These are phyloP conservation scores for Acanthurus lineatus DNA, from an alignment of 2,797 vertebrate species.

Conservation along the genomic window DNA sequence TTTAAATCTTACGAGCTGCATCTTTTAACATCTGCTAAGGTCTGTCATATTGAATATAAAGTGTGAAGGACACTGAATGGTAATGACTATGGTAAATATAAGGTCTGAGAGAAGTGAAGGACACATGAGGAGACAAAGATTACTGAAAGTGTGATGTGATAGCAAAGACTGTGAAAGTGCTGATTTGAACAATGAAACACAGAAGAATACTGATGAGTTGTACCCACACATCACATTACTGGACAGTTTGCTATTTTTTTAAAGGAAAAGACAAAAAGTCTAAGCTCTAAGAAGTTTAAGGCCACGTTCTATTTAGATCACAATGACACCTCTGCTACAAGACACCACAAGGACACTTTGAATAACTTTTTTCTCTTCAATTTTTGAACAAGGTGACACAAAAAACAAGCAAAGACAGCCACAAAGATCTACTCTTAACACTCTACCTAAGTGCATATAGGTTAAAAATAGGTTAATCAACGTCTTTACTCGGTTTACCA, in stretches of 20 bases:
- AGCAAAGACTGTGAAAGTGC: slow-evolving; percentile 67
- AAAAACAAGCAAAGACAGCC: slow-evolving; percentile 22
- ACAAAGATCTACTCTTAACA: slow-evolving; percentile 42
- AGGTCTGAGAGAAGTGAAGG: slow-evolving; percentile 66
- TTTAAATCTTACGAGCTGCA: slow-evolving; percentile 72
- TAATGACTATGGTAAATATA: slow-evolving; percentile 75
- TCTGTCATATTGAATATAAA: slow-evolving; percentile 55
- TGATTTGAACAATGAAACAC: slow-evolving; percentile 70
- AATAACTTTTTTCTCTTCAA: slow-evolving; percentile 13
- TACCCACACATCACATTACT: slow-evolving; percentile 66
- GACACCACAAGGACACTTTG: slow-evolving; percentile 57
- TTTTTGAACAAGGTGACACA: slow-evolving; percentile 20
- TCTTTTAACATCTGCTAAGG: slow-evolving; percentile 60
- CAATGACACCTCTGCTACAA: slow-evolving; percentile 47
- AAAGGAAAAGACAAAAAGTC: slow-evolving; percentile 35
- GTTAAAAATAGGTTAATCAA: no score
- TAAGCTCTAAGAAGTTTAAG: slow-evolving; percentile 53
- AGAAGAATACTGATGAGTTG: slow-evolving; percentile 71
- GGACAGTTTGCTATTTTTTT: slow-evolving; percentile 27
- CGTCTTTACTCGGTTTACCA: slow-evolving; percentile 35
- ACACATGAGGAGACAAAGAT: slow-evolving; percentile 73
- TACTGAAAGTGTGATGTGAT: slow-evolving; percentile 66
- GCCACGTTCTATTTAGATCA: slow-evolving; percentile 55
- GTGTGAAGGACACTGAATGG: slow-evolving; percentile 76
- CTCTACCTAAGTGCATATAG: slow-evolving; percentile 10